Evolutionary conservation across 2,888 invertebrate species (phyloP).

Genomic region (Eupithecia vulgata): DNA sequence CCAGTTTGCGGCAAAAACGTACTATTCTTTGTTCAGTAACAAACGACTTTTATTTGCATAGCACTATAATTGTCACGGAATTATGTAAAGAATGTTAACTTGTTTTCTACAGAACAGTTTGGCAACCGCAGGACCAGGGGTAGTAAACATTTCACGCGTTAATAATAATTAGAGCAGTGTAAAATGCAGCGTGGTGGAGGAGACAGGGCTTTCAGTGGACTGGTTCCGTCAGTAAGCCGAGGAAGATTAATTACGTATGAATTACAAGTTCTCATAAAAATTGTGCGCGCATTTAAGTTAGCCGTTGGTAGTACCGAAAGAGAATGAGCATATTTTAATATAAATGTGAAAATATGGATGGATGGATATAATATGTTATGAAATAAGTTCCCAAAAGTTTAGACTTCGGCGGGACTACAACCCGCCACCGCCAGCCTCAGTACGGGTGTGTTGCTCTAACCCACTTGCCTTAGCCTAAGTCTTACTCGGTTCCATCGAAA

Average conservation of each 20-base stretch:
- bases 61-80: constrained; percentile 24
- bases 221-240: background rate
- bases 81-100: constrained; percentile 29
- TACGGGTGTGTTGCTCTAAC: too few relatives aligned
- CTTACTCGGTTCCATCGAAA: too few relatives aligned
- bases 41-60: constrained; percentile 28
- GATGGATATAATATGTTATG: too few relatives aligned
- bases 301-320: background rate
- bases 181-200: background rate
- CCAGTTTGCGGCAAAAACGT: constrained; percentile 12
- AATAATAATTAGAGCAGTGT: constrained; percentile 3
- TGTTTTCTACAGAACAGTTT: constrained; percentile 20
- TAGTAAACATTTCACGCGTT: constrained; percentile 6
- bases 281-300: background rate
- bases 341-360: too few relatives aligned
- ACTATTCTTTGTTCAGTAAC: constrained; percentile 10
- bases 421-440: too few relatives aligned
- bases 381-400: too few relatives aligned
- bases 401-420: too few relatives aligned
- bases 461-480: too few relatives aligned
- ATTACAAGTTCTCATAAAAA: background rate
- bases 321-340: background rate
- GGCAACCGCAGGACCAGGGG: constrained; percentile 19
- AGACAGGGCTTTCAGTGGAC: constrained; percentile 2
- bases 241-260: constrained; percentile 1